Base-by-base conservation (phyloP, 2,888 invertebrate genomes). In the Hemaris fuciformis region DNA sequence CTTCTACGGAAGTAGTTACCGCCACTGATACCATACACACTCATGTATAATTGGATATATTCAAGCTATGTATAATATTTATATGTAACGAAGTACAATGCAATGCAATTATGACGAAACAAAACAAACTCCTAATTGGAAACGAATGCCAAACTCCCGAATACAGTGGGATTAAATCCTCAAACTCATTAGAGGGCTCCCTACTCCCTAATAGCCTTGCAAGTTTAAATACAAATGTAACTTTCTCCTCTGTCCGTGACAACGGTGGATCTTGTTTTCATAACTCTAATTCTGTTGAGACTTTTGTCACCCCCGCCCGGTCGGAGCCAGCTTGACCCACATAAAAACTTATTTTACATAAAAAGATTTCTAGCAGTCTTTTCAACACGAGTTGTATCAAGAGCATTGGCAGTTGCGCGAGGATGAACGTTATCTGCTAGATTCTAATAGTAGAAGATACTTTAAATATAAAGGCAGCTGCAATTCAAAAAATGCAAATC, bases 241-340 rank as follows among this genome's bases (percentile, higher is more conserved):
- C 65, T 74, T 71, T 72, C 77, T 72, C 71, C 70, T 66, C 66
- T 70, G 66, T 57, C 62, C 64, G 64, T 60, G 62, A 66, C 67
- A 67, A 71, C 59, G 61, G 61, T 64, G 68, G 68, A 66, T 62
- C 65, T 66, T 69, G 66, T 70, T 74, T 74, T 72, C 71, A 74
- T 75, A 72, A 72, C 71, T 68, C 63, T 73, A 72, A 76, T 76
- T 73, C 74, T 71, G 73, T 76, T 67, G 69, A 60, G 66, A 66
- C 69, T 70, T 74, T 73, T 72, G 69, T 67, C 64, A 62, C 69
- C 64, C 70, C 71, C 75, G 83, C 69, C 83, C 74, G 73, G 65
- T 57, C 56, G 76, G 76, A 79, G 76, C 78, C 77, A 48, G 62
- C 61, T 61, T 80, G 84, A 83, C 83, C 83, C 69, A 78, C 75